Evolutionary conservation across 2,797 vertebrate genomes (phyloP).

Genomic region (Pitangus sulphuratus): DNA sequence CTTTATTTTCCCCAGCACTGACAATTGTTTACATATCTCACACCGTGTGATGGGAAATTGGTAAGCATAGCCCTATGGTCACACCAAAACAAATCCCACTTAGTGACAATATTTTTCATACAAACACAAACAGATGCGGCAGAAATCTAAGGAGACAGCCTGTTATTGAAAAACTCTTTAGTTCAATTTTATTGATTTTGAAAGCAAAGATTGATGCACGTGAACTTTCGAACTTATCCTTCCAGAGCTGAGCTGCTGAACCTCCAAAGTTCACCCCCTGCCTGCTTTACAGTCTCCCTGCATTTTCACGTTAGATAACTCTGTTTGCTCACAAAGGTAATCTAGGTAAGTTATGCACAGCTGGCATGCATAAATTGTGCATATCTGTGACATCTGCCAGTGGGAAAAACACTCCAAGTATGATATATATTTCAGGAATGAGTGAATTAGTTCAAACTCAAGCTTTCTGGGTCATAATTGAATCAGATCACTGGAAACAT

Average conservation of each 20-base stretch:
- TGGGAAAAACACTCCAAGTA: conserved; percentile 55
- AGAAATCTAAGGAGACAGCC: neutral
- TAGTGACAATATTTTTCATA: conserved; percentile 2
- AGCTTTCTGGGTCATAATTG: conserved; percentile 36
- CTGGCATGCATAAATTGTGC: conserved; percentile 75
- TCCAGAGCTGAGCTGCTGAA: neutral
- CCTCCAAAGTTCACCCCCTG: neutral
- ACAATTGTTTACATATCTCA: neutral
- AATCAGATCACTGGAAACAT: conserved; percentile 49
- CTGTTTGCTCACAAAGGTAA: conserved; percentile 66
- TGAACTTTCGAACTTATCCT: neutral
- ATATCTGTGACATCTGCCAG: conserved; percentile 73
- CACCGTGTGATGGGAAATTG: neutral
- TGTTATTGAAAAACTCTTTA: neutral
- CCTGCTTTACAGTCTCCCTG: neutral
- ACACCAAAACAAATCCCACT: neutral
- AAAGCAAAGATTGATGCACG: conserved; percentile 3
- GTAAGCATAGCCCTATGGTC: neutral
- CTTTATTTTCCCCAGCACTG: neutral
- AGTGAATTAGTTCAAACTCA: conserved; percentile 58
- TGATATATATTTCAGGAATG: conserved; percentile 60
- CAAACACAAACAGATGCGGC: neutral
- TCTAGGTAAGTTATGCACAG: conserved; percentile 65
- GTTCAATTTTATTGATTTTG: conserved; percentile 42
- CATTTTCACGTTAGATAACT: conserved; percentile 51